Evolutionary conservation across 2,797 vertebrate genomes (phyloP).

Genomic region (Phalloptychus januarius): DNA sequence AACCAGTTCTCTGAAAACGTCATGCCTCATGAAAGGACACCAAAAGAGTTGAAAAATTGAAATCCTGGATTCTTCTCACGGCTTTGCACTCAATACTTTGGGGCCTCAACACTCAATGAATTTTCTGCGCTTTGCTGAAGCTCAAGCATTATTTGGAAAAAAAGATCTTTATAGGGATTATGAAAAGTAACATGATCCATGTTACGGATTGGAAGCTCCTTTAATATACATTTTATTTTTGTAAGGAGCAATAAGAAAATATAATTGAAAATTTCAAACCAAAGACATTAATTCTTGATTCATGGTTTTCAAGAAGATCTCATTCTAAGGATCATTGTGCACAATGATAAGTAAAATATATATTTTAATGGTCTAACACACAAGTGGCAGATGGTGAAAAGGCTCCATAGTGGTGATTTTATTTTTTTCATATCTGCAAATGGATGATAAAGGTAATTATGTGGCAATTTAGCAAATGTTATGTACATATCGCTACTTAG

Average conservation of each 20-base stretch:
- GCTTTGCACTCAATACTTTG: background rate
- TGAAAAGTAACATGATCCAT: background rate
- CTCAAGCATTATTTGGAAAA: background rate
- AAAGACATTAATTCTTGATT: background rate
- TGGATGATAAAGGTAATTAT: background rate
- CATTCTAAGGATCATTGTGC: background rate
- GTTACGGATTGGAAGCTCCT: background rate
- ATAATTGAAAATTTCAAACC: background rate
- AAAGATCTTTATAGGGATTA: background rate
- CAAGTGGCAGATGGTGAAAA: background rate
- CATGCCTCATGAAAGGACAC: background rate
- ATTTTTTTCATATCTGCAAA: background rate
- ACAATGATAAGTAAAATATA: background rate
- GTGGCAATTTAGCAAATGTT: background rate
- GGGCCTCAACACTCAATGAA: background rate
- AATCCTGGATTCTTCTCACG: background rate
- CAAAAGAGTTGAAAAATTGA: background rate
- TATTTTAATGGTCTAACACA: background rate
- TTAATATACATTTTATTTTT: too few relatives aligned
- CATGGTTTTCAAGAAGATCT: background rate
- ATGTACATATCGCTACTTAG: background rate
- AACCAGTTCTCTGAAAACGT: background rate
- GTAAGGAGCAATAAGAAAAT: background rate
- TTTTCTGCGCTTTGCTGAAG: background rate
- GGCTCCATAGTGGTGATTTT: background rate